A percentile compares a stretch with the other conserved stretches of the same genome.
These are phyloP conservation scores for Nebria ingens DNA, from an alignment of 1,140 invertebrate genomes.

Conservation along the genomic window DNA sequence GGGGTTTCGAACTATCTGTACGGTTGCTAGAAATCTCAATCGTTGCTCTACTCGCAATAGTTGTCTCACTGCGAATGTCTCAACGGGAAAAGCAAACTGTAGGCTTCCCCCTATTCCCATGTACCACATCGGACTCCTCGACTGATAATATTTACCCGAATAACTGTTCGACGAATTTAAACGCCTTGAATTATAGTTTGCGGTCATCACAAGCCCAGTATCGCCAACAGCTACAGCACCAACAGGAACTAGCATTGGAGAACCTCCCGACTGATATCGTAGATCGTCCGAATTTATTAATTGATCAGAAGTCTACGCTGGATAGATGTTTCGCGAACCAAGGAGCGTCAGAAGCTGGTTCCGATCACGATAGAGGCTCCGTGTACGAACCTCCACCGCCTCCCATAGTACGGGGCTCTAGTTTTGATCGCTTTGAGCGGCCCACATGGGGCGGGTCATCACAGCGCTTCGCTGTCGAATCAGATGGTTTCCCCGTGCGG, in stretches of 20 bases:
- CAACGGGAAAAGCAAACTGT: conserved; percentile 47
- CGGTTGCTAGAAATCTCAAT: conserved; percentile 74
- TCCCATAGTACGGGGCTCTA: conserved; percentile 18
- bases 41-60: conserved; percentile 71
- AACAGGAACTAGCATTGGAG: conserved; percentile 44
- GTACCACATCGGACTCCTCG: conserved; percentile 62
- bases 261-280: conserved; percentile 38
- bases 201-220: conserved; percentile 67
- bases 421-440: conserved; percentile 32
- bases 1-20: conserved; percentile 77
- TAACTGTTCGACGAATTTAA: conserved; percentile 75
- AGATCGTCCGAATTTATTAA: conserved; percentile 37
- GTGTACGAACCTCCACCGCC: not conserved
- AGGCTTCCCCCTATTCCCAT: conserved; percentile 65
- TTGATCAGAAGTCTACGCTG: conserved; percentile 43
- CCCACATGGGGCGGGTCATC: conserved; percentile 34
- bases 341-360: not conserved
- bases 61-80: conserved; percentile 57
- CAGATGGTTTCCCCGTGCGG: conserved; percentile 16
- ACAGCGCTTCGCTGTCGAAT: conserved; percentile 26
- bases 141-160: conserved; percentile 75
- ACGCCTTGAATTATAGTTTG: conserved; percentile 70
- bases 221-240: not conserved
- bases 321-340: conserved; percentile 29
- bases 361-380: not conserved